These are phyloP conservation scores for Zaprionus kolodkinae DNA, from an alignment of 1,140 invertebrate genomes.

Conservation along the genomic window DNA sequence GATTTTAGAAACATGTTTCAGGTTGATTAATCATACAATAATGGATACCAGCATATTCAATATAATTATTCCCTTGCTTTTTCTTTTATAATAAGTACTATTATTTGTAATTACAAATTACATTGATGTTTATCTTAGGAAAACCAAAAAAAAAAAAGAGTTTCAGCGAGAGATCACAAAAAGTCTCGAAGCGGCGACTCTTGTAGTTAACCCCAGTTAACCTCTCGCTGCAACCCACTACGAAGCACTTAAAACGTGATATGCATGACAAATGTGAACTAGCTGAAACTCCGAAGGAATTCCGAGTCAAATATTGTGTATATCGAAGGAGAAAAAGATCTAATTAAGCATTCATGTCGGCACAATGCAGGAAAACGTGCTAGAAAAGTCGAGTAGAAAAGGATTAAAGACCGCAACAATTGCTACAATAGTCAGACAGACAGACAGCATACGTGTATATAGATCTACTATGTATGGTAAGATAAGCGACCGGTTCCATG, in stretches of 20 bases:
- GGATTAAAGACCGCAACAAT: slow-evolving; percentile 58
- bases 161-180: not conserved
- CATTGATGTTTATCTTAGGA: not conserved
- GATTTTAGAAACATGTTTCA: not conserved
- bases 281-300: slow-evolving; percentile 27
- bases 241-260: slow-evolving; percentile 44
- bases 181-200: not conserved
- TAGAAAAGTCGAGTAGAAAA: slow-evolving; percentile 61
- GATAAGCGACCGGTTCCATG: slow-evolving; percentile 69
- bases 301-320: slow-evolving; percentile 14
- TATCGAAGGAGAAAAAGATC: slow-evolving; percentile 28
- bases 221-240: slow-evolving; percentile 44
- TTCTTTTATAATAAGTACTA: not conserved
- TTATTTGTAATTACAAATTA: not conserved
- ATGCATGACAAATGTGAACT: slow-evolving; percentile 54
- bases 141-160: not conserved
- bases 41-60: not conserved
- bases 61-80: not conserved
- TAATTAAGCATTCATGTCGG: slow-evolving; percentile 61
- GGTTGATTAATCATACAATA: not conserved
- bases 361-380: slow-evolving; percentile 21
- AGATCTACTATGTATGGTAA: slow-evolving; percentile 42
- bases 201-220: slow-evolving; percentile 53
- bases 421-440: slow-evolving; percentile 8
- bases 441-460: too few relatives aligned